Evolutionary conservation across 2,888 invertebrate genomes (phyloP).

Genomic region (Idaea dimidiata): DNA sequence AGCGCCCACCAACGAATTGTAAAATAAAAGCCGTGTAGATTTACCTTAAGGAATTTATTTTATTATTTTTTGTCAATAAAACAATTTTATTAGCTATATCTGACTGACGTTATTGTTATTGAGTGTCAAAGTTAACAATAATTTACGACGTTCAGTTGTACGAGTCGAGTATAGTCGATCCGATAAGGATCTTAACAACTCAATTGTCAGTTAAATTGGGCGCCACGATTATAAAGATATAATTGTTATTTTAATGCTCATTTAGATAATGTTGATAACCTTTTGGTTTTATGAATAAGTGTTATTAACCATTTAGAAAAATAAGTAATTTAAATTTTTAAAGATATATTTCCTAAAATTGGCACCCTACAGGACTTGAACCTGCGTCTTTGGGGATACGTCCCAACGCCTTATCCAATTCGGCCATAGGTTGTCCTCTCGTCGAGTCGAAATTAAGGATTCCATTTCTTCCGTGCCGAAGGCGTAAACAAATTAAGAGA

Average conservation of each 20-base stretch:
- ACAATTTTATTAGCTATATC: neutral
- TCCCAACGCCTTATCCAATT: no score
- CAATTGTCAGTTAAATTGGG: slow-evolving; percentile 19
- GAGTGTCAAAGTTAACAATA: slow-evolving; percentile 24
- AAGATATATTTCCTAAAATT: no score
- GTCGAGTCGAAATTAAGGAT: no score
- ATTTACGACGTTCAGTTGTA: slow-evolving; percentile 25
- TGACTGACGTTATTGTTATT: slow-evolving; percentile 10
- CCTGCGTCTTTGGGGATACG: no score
- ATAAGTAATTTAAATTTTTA: no score
- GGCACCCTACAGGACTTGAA: no score
- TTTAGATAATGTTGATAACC: neutral
- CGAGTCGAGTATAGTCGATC: no score
- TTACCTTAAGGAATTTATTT: neutral
- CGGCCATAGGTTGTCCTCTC: no score
- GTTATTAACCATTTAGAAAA: neutral
- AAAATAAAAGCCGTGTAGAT: no score
- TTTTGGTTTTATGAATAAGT: neutral
- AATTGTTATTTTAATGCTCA: neutral
- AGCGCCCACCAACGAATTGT: no score
- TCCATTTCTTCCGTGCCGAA: no score
- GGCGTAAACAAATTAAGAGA: no score
- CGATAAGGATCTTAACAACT: slow-evolving; percentile 29
- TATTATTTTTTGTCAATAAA: neutral
- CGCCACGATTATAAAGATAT: neutral